A percentile compares a stretch with the other conserved stretches of the same genome.
These are phyloP conservation scores for Gymnorhina tibicen DNA, from an alignment of 2,113 vertebrate species.

Conservation along the genomic window DNA sequence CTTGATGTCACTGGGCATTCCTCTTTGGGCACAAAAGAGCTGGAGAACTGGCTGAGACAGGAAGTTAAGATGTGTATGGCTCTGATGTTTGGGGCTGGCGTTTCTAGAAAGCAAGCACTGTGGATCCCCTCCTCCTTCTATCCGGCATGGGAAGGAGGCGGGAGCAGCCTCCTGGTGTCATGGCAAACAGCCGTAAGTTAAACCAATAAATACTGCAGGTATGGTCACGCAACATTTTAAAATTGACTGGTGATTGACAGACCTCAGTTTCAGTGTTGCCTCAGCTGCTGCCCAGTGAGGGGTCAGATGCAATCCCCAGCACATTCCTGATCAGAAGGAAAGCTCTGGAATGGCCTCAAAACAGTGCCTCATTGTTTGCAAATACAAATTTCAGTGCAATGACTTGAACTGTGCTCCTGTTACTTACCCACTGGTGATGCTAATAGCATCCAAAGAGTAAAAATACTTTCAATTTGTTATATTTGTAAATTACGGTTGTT, in stretches of 20 bases:
- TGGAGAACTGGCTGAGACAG: not conserved
- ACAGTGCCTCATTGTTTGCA: not conserved
- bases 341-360: accelerated
- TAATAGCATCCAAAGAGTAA: not conserved
- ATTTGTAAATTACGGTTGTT: not conserved
- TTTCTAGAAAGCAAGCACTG: not conserved
- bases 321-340: not conserved
- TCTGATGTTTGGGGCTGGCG: not conserved
- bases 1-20: not conserved
- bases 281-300: not conserved
- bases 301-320: not conserved
- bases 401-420: not conserved
- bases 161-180: not conserved
- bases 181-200: not conserved
- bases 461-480: not conserved
- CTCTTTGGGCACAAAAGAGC: not conserved
- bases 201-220: not conserved
- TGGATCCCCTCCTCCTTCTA: not conserved
- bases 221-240: not conserved
- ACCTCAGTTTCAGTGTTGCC: not conserved
- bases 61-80: not conserved
- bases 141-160: not conserved
- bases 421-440: not conserved
- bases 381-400: not conserved
- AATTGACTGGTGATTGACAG: not conserved